Conservation (phyloP, 1,140 invertebrate genomes). For the Drosophila suzukii region DNA sequence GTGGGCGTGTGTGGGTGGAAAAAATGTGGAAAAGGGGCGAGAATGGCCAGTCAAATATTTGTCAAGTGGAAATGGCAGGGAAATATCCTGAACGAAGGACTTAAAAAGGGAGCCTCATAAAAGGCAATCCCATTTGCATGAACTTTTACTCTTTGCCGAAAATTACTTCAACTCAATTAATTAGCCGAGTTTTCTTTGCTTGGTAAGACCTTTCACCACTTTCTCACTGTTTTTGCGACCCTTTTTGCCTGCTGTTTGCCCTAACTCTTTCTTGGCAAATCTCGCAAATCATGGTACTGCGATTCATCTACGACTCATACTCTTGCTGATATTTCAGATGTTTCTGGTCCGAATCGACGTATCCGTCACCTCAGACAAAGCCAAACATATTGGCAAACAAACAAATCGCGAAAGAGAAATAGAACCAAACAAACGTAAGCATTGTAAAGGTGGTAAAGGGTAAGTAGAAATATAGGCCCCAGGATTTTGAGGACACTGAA, state of each 20-base stretch:
- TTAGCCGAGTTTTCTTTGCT: constrained; percentile 50
- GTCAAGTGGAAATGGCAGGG: constrained; percentile 36
- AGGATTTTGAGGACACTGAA: constrained; percentile 5
- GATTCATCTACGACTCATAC: neutral
- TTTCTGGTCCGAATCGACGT: constrained; percentile 8
- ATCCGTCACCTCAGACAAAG: constrained; percentile 58
- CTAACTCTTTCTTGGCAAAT: constrained; percentile 69
- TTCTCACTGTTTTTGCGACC: neutral
- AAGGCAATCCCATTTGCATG: constrained; percentile 50
- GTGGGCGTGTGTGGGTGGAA: constrained; percentile 27
- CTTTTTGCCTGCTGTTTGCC: constrained; percentile 42
- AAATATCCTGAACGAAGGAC: constrained; percentile 23
- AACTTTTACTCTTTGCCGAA: constrained; percentile 29
- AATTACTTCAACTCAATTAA: constrained; percentile 81
- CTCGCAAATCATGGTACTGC: constrained; percentile 40
- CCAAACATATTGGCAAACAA: constrained; percentile 74
- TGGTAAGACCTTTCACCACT: neutral
- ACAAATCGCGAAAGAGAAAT: constrained; percentile 53
- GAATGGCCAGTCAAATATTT: constrained; percentile 62
- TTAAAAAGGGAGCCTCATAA: constrained; percentile 23
- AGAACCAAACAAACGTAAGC: constrained; percentile 49
- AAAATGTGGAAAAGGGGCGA: constrained; percentile 6
- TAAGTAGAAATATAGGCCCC: constrained; percentile 8
- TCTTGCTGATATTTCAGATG: neutral
- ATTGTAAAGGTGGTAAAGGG: constrained; percentile 45